Base-by-base conservation (phyloP, 2,113 vertebrate species). In the Podilymbus podiceps region DNA sequence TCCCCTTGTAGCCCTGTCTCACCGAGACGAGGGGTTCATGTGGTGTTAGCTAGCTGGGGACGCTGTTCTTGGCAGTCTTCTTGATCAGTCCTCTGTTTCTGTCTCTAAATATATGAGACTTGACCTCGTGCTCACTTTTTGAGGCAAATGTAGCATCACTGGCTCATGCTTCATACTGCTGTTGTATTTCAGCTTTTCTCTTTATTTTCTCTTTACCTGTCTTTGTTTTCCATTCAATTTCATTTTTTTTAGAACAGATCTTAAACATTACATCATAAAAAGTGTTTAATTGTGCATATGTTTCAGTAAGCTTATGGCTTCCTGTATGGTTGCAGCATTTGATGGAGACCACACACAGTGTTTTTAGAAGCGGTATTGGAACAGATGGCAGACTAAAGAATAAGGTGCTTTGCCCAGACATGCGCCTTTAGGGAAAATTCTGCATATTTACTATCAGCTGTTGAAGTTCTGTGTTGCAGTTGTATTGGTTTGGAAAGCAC, bases 1-100 rank as follows among this genome's bases (percentile, higher is more conserved):
- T 83, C 15, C 33, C 30, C 28, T 79, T 55, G 50, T 33, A 58
- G 35, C n/a, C 17, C 58, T 59, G 7, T 33, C 21, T 71, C 33
- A 50, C 18, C 0, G 0, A 75, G 42, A n/a, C 8, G 1, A 22
- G 23, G 13, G 0, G 0, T 63, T 67, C 8, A 0, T 33, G 12
- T 31, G 35, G 13, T 60, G 35, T 60, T 64, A 33, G 8, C 28
- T 49, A 89, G 46, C 72, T 71, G 47, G 8, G 11, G 11, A 24
- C 0, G 0, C 30, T 0, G 0, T 17, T 63, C 44, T 55, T 63
- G 74, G 5, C 15, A 56, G 22, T 69, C 46, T 73, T 92, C 21
- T 24, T 13, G 8, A 25, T 62, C 21, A 55, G 31, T 78, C 15
- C 52, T 53, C 16, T 66, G 2, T 46, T 82, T 58, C 46, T 89